Base-by-base conservation (phyloP, 30 jellyfish, hydroid and myxozoan species). In the Calvadosia cruxmelitensis region DNA sequence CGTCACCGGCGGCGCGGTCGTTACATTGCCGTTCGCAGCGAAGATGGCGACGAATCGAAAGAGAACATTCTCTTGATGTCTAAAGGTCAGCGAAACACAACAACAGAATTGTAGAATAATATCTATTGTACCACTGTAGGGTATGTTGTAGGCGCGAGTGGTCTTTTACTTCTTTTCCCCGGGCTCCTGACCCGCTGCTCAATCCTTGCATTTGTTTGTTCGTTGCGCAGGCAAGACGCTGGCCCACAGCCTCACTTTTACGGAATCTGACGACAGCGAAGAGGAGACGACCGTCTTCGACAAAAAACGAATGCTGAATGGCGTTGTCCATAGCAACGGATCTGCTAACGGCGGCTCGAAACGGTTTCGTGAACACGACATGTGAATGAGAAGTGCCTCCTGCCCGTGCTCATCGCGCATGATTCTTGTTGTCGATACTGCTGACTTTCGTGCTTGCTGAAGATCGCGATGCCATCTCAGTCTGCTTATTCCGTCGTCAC, bases 201-300 rank as follows among this genome's bases (percentile, higher is more conserved):
- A n/a, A n/a, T n/a, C n/a, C n/a, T n/a, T n/a, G n/a, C n/a, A n/a
- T 42, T 20, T 42, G 57, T 42, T 42, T 10, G 10, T 42, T 42
- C 20, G 20, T 42, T 42, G 57, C 35, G 64, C 64, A 87, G 97
- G 84, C 24, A 87, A 87, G 72, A 79, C 66, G 66, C 68, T 86
- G 29, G 94, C 93, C 26, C 88, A 87, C 70, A 87, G 97, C 70
- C 66, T 87, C 25, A 80, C 97, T 1, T 87, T 87, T 33, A 68
- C 97, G 2, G 97, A 87, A 50, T 74, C 97, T 0, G 96, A 86
- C 52, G 94, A 87, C 36, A 76, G 93, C 33, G 96, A 86, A 49
- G 97, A 87, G 52, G 97, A 87, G 51, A 79, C 89, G 67, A 87
- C 97, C 12, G 94, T 87, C 31, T 87, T 87, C 67, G 97, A 87